Evolutionary conservation across 1,140 invertebrate genomes (phyloP), one percentile per base, ranked within the genome.

Genomic region (Antheraea pernyi): DNA sequence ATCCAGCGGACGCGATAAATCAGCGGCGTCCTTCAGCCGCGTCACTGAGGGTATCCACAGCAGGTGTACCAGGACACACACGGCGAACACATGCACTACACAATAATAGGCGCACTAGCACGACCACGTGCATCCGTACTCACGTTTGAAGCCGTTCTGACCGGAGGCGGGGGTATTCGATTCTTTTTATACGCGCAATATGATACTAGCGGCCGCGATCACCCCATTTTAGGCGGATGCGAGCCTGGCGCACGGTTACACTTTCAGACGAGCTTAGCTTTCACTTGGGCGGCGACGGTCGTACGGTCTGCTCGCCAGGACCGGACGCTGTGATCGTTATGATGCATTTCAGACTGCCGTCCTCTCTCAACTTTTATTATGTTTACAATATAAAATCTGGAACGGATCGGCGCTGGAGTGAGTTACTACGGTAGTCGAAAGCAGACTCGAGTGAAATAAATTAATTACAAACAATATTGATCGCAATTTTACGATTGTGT

Each of bases 101-200:
- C 69, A 30, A 30, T 58, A 64, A 72, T 71, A 60, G 74, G 74
- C 86, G 84, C 88, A 82, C 85, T 3, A 18, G 6, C 10, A 59
- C 66, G 77, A 70, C 71, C 75, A 80, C 82, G 83, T 85, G 83
- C 87, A 83, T 80, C 80, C 77, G 77, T 87, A 93, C 92, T 93
- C 88, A 93, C 94, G 96, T 97, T 97, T 95, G 96, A 96, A 97
- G 96, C 96, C 96, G 96, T 97, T 97, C 96, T 97, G 96, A 96
- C 95, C 94, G 94, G 94, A 93, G 93, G 93, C 93, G 93, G 93
- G 93, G 93, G 87, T 92, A 86, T 91, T 85, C 92, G 93, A 94
- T 94, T 93, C 94, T 95, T 97, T 96, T 97, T 97, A 97, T 97
- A 96, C 95, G 91, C 94, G 96, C 95, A 96, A 97, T 94, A 95